Evolutionary conservation across 2,113 vertebrate species (phyloP).

Genomic region (Pao palembangensis): DNA sequence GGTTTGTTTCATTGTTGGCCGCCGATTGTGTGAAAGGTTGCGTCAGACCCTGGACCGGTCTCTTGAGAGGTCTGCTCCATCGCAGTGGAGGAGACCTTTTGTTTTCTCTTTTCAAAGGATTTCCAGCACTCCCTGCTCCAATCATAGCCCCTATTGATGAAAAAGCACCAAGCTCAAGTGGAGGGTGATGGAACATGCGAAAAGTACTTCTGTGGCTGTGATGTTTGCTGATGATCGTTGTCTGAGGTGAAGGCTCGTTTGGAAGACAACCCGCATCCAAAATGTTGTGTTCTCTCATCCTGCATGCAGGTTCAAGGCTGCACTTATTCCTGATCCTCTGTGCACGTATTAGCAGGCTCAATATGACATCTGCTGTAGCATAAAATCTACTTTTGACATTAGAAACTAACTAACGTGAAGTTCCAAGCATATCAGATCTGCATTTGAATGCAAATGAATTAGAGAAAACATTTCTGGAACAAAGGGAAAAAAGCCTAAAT

Average conservation of each 20-base stretch:
- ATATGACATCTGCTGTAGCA: no score
- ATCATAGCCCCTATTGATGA: conserved; percentile 60
- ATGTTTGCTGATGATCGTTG: conserved; percentile 53
- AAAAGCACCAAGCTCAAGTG: conserved; percentile 51
- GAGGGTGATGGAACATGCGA: conserved; percentile 50
- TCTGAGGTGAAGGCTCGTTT: conserved; percentile 24
- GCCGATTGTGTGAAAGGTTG: conserved; percentile 71
- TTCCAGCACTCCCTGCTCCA: conserved; percentile 62
- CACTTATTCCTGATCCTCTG: no score
- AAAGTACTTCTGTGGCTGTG: conserved; percentile 55
- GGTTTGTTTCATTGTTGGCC: conserved; percentile 65
- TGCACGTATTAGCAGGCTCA: no score
- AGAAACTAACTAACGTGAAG: no score
- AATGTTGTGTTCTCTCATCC: conserved; percentile 7
- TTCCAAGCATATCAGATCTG: no score
- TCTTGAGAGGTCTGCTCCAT: conserved; percentile 61
- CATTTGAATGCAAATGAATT: no score
- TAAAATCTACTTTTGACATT: no score
- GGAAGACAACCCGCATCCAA: conserved; percentile 35
- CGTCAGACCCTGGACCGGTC: conserved; percentile 62
- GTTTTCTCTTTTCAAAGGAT: conserved; percentile 71
- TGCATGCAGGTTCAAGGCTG: no score
- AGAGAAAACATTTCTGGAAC: no score
- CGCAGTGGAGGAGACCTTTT: conserved; percentile 66
- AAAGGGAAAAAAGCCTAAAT: no score